A percentile compares a stretch with the other conserved stretches of the same genome.
phyloP scores from a whole-genome alignment of 1,140 invertebrate genomes.

The Sitophilus oryzae region DNA sequence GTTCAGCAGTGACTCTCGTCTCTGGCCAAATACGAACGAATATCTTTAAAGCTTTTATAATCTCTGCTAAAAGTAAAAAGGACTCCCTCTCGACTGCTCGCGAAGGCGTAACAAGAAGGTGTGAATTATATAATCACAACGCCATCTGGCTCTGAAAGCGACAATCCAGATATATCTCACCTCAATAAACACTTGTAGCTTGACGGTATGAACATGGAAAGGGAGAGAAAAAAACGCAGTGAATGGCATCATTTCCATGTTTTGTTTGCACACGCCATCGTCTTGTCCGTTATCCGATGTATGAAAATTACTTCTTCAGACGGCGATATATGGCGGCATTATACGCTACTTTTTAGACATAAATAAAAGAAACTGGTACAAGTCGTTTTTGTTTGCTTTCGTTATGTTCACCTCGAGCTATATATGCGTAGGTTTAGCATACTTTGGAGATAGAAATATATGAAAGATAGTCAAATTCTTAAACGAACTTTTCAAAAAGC shows the following conservation, averaged over 20 bases:
- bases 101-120: background rate
- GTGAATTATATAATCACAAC: background rate
- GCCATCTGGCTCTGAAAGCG: conserved; percentile 21
- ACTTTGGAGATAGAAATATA: too few species aligned
- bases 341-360: conserved; percentile 3
- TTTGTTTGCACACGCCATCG: conserved; percentile 18
- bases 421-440: too few species aligned
- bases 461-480: too few species aligned
- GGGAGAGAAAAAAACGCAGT: conserved; percentile 12
- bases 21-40: too few species aligned
- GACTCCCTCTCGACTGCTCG: too few species aligned
- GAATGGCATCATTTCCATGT: conserved; percentile 22
- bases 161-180: conserved; percentile 14
- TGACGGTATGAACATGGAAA: too few species aligned
- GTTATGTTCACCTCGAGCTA: too few species aligned
- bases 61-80: too few species aligned
- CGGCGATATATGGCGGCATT: conserved; percentile 5
- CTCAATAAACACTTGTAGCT: conserved; percentile 24
- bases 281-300: conserved; percentile 11
- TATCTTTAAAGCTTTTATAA: too few species aligned
- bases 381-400: too few species aligned
- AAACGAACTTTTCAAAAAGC: too few species aligned
- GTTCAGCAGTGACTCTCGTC: too few species aligned
- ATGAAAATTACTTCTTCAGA: conserved; percentile 16
- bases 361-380: conserved; percentile 6